Percentiles rank a stretch among this genome's conserved stretches.
Evolutionary conservation across 2,797 vertebrate species (phyloP).

Genomic region (Cirrhinus mrigala): DNA sequence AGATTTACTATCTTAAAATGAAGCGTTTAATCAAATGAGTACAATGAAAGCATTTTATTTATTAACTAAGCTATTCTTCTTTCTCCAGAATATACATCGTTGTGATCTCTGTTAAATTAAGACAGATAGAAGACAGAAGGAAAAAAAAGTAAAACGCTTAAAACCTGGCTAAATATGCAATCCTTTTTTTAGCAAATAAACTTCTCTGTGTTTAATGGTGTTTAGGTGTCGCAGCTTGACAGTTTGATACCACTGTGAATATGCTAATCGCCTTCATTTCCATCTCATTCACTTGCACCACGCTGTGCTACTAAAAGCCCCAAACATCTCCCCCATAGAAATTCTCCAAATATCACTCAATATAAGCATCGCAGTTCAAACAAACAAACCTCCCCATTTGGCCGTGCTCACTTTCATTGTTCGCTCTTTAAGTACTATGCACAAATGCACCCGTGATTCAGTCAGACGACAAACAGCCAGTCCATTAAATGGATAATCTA

Average conservation of each 20-base stretch:
- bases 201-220: slow-evolving; percentile 53
- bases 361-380: slow-evolving; percentile 31
- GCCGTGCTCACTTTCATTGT: slow-evolving; percentile 3
- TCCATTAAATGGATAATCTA: slow-evolving; percentile 48
- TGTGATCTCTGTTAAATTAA: background rate
- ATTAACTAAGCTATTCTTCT: background rate
- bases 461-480: slow-evolving; percentile 40
- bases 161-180: slow-evolving; percentile 7
- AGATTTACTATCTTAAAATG: slow-evolving; percentile 4
- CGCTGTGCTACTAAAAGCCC: slow-evolving; percentile 45
- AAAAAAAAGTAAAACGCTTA: slow-evolving; percentile 3
- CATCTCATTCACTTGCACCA: slow-evolving; percentile 55
- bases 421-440: slow-evolving; percentile 14
- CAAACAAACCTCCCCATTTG: slow-evolving; percentile 44
- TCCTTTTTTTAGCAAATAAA: slow-evolving; percentile 30
- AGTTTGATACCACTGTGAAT: slow-evolving; percentile 54
- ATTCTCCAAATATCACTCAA: slow-evolving; percentile 40
- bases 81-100: background rate
- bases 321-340: slow-evolving; percentile 41
- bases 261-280: slow-evolving; percentile 58
- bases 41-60: background rate
- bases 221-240: slow-evolving; percentile 49
- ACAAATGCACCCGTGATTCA: slow-evolving; percentile 17
- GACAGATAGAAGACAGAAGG: background rate
- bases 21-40: background rate